phyloP scores from a whole-genome alignment of 2,888 invertebrate genomes.

The Meteorus colon region DNA sequence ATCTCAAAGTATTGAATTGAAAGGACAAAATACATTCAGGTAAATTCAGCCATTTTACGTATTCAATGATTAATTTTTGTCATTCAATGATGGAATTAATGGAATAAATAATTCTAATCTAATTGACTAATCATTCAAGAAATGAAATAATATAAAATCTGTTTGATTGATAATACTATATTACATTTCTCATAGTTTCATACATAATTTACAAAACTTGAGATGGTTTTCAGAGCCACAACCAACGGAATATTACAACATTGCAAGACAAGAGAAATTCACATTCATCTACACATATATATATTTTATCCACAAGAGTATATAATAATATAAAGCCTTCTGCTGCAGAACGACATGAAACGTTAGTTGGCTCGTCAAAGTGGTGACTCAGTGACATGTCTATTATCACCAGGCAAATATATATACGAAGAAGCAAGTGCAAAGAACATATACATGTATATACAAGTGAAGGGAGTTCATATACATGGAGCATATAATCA shows the following conservation, averaged over 20 bases:
- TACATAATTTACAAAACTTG: not conserved
- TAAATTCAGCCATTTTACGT: too few relatives aligned
- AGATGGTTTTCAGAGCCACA: not conserved
- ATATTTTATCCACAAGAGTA: not conserved
- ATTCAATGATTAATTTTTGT: too few relatives aligned
- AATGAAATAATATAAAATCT: too few relatives aligned
- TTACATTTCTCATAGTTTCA: too few relatives aligned
- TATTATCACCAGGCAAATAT: slow-evolving; percentile 66
- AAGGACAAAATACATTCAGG: too few relatives aligned
- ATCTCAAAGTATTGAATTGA: too few relatives aligned
- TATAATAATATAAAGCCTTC: not conserved
- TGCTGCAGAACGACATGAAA: slow-evolving; percentile 52
- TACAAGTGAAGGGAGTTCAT: not conserved
- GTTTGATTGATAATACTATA: too few relatives aligned
- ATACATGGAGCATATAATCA: not conserved
- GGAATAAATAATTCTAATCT: too few relatives aligned
- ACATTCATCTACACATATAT: not conserved
- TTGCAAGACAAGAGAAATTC: not conserved
- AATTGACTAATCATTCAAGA: too few relatives aligned
- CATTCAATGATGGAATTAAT: too few relatives aligned
- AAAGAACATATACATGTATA: slow-evolving; percentile 9
- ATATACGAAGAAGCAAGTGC: slow-evolving; percentile 39
- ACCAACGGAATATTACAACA: too few relatives aligned
- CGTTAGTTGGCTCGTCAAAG: slow-evolving; percentile 71
- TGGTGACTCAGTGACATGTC: slow-evolving; percentile 72